phyloP scores from a whole-genome alignment of 1,140 invertebrate genomes.

The Hermetia illucens region DNA sequence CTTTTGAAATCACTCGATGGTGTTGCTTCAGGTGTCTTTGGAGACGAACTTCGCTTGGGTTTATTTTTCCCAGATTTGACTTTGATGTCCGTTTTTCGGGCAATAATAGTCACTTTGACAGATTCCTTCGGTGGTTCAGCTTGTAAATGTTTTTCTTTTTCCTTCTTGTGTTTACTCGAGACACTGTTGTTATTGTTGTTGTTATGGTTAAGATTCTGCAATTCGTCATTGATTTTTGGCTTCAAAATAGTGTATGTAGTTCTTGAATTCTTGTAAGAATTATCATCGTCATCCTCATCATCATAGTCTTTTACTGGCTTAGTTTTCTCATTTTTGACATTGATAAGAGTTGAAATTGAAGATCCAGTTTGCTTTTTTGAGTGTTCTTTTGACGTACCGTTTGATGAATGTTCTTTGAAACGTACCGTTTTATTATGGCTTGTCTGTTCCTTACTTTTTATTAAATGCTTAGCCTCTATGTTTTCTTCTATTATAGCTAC shows the following conservation, averaged over 20 bases:
- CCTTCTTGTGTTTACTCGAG: no score
- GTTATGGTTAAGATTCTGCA: no score
- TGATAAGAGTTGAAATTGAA: background rate
- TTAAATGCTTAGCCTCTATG: slow-evolving; percentile 4
- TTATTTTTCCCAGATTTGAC: no score
- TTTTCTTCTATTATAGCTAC: slow-evolving; percentile 8
- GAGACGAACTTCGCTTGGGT: no score
- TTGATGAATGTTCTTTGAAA: background rate
- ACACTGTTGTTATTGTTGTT: no score
- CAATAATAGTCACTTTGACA: slow-evolving; percentile 5
- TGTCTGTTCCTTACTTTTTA: slow-evolving; percentile 1
- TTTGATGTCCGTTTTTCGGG: slow-evolving; percentile 4
- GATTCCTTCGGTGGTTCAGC: no score
- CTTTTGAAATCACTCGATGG: slow-evolving; percentile 21
- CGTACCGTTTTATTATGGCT: background rate
- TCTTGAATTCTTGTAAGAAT: background rate
- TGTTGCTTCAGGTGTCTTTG: no score
- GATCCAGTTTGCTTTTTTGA: background rate
- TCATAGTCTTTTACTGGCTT: no score
- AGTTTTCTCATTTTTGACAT: background rate
- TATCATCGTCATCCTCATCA: background rate
- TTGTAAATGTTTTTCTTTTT: no score
- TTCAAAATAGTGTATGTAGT: background rate
- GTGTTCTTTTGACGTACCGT: background rate
- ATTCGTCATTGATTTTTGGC: background rate